These are phyloP conservation scores for Sphaerophoria rueppellii DNA, from an alignment of 2,888 invertebrate genomes.

Conservation along the genomic window DNA sequence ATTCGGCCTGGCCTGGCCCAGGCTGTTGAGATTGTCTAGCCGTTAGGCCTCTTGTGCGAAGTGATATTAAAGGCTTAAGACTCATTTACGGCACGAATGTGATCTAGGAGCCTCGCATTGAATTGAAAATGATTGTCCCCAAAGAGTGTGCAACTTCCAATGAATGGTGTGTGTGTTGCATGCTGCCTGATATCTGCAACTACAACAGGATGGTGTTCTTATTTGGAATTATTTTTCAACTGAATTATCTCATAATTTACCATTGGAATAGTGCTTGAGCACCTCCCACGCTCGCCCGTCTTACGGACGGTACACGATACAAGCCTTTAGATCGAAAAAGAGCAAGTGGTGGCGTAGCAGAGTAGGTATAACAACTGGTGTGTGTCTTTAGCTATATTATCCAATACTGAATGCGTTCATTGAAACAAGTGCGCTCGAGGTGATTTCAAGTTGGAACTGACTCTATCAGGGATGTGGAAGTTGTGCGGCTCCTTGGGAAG, in stretches of 20 bases:
- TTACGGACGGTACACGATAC: conserved; percentile 13
- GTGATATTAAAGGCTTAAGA: conserved; percentile 23
- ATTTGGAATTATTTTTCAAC: conserved; percentile 69
- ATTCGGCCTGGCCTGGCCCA: background rate
- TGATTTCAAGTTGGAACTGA: conserved; percentile 27
- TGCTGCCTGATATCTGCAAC: background rate
- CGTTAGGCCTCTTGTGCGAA: background rate
- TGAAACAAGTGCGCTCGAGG: conserved; percentile 53
- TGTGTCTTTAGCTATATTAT: conserved; percentile 49
- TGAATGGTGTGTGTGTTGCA: conserved; percentile 13
- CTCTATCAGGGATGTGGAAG: background rate
- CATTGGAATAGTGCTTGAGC: conserved; percentile 50
- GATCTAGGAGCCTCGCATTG: conserved; percentile 21
- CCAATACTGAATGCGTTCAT: conserved; percentile 54
- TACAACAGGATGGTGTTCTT: conserved; percentile 58
- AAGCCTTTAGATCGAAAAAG: conserved; percentile 27
- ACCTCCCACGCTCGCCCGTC: conserved; percentile 63
- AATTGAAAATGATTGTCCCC: conserved; percentile 56
- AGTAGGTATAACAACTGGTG: conserved; percentile 17
- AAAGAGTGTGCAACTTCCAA: conserved; percentile 30
- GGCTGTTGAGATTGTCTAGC: conserved; percentile 10
- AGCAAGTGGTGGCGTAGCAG: background rate
- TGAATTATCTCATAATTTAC: conserved; percentile 73
- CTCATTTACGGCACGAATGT: conserved; percentile 62
- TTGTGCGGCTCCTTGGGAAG: conserved; percentile 57